Conservation (phyloP, 2,888 invertebrate species). For the Patella pellucida region DNA sequence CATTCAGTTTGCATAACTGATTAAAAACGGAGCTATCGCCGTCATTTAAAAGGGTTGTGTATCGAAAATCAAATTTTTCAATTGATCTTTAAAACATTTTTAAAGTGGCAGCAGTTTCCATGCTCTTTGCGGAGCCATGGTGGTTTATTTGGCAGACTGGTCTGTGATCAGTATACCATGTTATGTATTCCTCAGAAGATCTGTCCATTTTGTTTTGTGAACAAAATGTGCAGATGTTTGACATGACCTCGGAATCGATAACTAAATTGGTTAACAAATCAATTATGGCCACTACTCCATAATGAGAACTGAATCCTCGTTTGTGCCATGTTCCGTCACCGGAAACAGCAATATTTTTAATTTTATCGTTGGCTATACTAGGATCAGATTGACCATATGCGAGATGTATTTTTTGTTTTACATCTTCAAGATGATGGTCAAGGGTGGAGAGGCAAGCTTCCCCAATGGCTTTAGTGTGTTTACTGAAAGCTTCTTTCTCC, state of each 20-base stretch:
- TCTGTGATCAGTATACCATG: too few relatives aligned
- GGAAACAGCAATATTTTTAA: too few relatives aligned
- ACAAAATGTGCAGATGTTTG: conserved; percentile 1
- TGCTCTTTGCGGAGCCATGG: background rate
- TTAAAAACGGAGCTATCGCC: conserved; percentile 3
- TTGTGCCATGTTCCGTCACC: too few relatives aligned
- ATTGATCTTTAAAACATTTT: background rate
- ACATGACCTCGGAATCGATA: background rate
- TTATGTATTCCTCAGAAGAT: background rate
- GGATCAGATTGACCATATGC: too few relatives aligned
- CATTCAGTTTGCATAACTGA: background rate
- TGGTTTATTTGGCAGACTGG: background rate
- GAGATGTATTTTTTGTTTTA: too few relatives aligned
- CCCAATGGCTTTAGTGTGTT: too few relatives aligned
- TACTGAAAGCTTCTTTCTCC: too few relatives aligned
- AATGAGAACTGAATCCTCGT: background rate
- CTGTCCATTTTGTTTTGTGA: conserved; percentile 9
- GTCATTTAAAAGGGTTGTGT: background rate
- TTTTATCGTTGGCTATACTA: too few relatives aligned
- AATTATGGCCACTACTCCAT: background rate
- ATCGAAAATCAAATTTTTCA: background rate
- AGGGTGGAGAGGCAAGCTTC: background rate
- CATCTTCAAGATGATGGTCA: background rate
- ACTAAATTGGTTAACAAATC: background rate
- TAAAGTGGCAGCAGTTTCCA: background rate